Base-by-base conservation (phyloP, 2,797 vertebrate species). In the Emys orbicularis region DNA sequence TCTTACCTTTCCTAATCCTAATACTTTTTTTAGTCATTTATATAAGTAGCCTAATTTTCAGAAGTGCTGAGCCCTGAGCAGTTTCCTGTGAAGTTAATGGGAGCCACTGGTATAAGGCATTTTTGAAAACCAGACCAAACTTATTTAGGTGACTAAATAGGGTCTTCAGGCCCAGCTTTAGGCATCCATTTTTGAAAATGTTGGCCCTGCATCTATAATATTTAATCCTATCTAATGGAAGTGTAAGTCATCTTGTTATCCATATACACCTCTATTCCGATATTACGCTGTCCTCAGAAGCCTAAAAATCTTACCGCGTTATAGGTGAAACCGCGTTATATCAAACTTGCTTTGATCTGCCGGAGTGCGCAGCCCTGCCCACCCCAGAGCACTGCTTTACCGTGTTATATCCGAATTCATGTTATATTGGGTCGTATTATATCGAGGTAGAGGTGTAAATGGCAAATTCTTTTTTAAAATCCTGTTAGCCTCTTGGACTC, bases 41-140 rank as follows among this genome's bases (percentile, higher is more conserved):
- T 61, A 0, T 10, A 76, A 50, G 1, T 52, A 29, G 0, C 2
- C 0, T 8, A 21, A 0, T 27, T 83, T 92, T 83, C 34, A 57
- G 44, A 68, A 41, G 8, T 3, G 16, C 3, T 6, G 77, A 37
- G 68, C 11, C 11, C 10, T 12, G 37, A 72, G 13, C 1, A 1
- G 41, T 76, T 89, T 34, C 52, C 21, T 4, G 8, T 21, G 29
- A 1, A 10, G 2, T 52, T 8, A 47, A 16, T 7, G 12, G 53
- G 27, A 72, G 12, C 37, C 31, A 31, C 2, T 86, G 84, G 9
- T 29, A 31, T 29, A 49, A 47, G 13, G 27, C 44, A 49, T 49
- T 49, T 49, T 49, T 77, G 6, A 49, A 77, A 77, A 44, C 12
- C 23, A 74, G 23, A 13, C 41, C 57, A 47, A 31, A 21, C 57